These are phyloP conservation scores for Eurosta solidaginis DNA, from an alignment of 1,140 invertebrate genomes.

Conservation along the genomic window DNA sequence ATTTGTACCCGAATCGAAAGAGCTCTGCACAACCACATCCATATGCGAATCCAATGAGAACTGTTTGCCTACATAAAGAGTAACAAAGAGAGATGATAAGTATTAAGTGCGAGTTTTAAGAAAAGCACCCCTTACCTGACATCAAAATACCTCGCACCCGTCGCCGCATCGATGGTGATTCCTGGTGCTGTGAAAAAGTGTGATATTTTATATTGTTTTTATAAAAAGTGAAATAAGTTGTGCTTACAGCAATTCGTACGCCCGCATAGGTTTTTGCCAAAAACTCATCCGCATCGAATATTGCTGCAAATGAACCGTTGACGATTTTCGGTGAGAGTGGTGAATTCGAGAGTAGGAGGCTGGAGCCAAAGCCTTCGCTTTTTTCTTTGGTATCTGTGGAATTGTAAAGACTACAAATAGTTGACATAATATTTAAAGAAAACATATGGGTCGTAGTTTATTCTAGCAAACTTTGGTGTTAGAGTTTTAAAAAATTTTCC, in stretches of 20 bases:
- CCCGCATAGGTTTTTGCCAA: constrained; percentile 82
- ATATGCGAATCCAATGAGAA: constrained; percentile 89
- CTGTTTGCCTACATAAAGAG: constrained; percentile 64
- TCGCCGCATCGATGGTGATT: constrained; percentile 72
- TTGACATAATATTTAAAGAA: neutral
- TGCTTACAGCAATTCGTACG: constrained; percentile 60
- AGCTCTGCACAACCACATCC: constrained; percentile 72
- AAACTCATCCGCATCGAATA: constrained; percentile 87
- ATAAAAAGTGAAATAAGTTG: neutral
- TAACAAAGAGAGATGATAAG: neutral
- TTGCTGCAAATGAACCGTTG: constrained; percentile 93
- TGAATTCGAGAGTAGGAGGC: constrained; percentile 88
- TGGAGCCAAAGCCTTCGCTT: constrained; percentile 89
- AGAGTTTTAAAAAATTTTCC: too few species aligned
- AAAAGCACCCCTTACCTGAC: constrained; percentile 65
- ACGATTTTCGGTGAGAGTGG: constrained; percentile 97
- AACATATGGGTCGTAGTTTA: too few species aligned
- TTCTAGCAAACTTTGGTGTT: too few species aligned
- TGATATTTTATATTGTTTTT: neutral
- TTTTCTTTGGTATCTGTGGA: constrained; percentile 75
- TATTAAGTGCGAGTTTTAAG: neutral
- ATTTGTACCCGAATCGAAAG: constrained; percentile 39
- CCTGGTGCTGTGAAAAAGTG: constrained; percentile 48
- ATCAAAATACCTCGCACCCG: constrained; percentile 84
- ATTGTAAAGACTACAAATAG: neutral